A percentile compares a stretch with the other conserved stretches of the same genome.
Conservation (phyloP, 2,797 vertebrate species). For the Enteromius anoplus region DNA sequence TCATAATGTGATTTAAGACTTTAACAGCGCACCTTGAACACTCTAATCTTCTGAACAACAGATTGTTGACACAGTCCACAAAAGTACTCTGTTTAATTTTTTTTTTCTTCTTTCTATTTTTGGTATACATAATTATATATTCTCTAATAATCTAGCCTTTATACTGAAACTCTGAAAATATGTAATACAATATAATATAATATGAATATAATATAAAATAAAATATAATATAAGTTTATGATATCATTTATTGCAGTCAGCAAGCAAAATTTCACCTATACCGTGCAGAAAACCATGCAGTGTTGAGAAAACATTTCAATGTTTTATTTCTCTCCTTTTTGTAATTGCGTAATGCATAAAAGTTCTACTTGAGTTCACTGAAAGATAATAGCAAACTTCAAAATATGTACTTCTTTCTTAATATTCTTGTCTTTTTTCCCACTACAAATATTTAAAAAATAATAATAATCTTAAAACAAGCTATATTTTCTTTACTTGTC, state of each 20-base stretch:
- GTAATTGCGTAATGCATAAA: background rate
- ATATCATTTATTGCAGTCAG: background rate
- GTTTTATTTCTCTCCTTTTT: background rate
- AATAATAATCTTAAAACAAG: background rate
- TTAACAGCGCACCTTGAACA: conserved; percentile 27
- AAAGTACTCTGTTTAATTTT: background rate
- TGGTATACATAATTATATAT: conserved; percentile 14
- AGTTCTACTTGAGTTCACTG: background rate
- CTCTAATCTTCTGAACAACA: background rate
- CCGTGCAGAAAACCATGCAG: background rate
- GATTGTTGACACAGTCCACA: conserved; percentile 1
- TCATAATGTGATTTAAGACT: background rate
- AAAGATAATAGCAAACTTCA: background rate
- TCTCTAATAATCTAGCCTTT: background rate
- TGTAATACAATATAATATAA: too few species aligned
- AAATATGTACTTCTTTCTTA: background rate
- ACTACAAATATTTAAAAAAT: background rate
- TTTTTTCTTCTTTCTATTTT: background rate
- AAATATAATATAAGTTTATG: background rate
- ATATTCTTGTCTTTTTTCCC: background rate
- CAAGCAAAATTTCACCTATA: background rate
- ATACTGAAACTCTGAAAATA: background rate
- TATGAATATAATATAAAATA: too few species aligned
- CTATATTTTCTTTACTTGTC: background rate
- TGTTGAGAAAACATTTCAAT: background rate